Conservation (phyloP, 2,797 vertebrate species). For the Centropyge bicolor region DNA sequence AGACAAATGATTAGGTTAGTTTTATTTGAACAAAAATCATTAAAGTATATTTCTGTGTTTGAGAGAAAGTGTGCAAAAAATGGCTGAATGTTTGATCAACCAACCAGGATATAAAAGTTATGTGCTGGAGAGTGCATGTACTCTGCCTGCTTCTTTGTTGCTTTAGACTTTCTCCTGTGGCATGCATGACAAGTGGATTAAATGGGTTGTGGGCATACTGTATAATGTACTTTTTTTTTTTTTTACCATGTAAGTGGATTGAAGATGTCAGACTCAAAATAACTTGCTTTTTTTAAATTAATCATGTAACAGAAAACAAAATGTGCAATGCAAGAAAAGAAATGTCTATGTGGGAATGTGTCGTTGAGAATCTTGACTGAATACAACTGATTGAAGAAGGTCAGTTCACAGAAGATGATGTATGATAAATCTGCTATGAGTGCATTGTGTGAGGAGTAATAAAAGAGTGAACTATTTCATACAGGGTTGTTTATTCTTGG, state of each 20-base stretch:
- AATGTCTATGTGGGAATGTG: conserved; percentile 50
- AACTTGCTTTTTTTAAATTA: conserved; percentile 2
- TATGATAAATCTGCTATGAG: conserved; percentile 46
- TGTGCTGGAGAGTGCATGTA: conserved; percentile 17
- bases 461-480: conserved; percentile 60
- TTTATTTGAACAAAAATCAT: conserved; percentile 42
- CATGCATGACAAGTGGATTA: conserved; percentile 46
- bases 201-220: conserved; percentile 1
- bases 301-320: conserved; percentile 28
- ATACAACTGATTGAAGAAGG: neutral
- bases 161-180: conserved; percentile 36
- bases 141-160: conserved; percentile 45
- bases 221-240: neutral
- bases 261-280: conserved; percentile 11
- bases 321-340: conserved; percentile 62
- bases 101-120: neutral
- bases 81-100: neutral
- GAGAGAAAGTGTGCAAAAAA: conserved; percentile 16
- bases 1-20: conserved; percentile 21
- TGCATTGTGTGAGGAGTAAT: conserved; percentile 49
- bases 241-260: conserved; percentile 15
- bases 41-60: conserved; percentile 33
- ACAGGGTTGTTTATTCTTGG: neutral
- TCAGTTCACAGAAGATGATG: conserved; percentile 34
- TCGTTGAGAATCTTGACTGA: conserved; percentile 22